Evolutionary conservation across 2,113 vertebrate genomes (phyloP).

Genomic region (Sinocyclocheilus anophthalmus): DNA sequence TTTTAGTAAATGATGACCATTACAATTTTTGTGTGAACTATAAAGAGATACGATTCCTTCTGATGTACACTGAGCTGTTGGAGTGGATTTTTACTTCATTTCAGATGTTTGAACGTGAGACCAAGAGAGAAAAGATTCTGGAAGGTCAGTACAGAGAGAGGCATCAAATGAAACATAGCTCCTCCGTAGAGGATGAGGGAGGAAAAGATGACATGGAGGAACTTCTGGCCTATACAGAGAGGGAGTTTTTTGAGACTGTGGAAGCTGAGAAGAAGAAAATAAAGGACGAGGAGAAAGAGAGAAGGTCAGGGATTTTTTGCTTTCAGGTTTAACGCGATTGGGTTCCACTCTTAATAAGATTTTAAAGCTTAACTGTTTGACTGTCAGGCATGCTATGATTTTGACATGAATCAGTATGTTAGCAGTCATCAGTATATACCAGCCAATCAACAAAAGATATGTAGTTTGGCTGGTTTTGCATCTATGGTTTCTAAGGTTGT

Average conservation of each 20-base stretch:
- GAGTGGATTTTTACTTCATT: neutral
- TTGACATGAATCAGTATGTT: neutral
- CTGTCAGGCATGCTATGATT: neutral
- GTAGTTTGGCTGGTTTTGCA: neutral
- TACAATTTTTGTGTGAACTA: neutral
- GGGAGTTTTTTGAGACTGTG: constrained; percentile 74
- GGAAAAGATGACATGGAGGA: constrained; percentile 54
- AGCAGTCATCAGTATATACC: neutral
- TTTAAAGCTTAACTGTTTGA: constrained; percentile 50
- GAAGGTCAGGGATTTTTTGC: constrained; percentile 26
- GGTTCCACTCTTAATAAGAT: neutral
- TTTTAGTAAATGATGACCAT: neutral
- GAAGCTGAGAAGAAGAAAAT: constrained; percentile 67
- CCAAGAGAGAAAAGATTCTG: constrained; percentile 83
- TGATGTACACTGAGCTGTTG: neutral
- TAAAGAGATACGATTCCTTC: neutral
- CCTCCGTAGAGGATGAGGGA: constrained; percentile 52
- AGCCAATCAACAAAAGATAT: neutral
- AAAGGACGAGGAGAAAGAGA: constrained; percentile 50
- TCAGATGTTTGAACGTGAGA: constrained; percentile 87
- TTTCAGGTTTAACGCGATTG: neutral
- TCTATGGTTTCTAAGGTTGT: neutral
- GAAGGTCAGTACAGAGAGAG: constrained; percentile 79
- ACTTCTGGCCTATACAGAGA: constrained; percentile 57
- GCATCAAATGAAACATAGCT: constrained; percentile 76